phyloP scores from a whole-genome alignment of 2,113 vertebrate species.

The Anser brachyrhynchus region DNA sequence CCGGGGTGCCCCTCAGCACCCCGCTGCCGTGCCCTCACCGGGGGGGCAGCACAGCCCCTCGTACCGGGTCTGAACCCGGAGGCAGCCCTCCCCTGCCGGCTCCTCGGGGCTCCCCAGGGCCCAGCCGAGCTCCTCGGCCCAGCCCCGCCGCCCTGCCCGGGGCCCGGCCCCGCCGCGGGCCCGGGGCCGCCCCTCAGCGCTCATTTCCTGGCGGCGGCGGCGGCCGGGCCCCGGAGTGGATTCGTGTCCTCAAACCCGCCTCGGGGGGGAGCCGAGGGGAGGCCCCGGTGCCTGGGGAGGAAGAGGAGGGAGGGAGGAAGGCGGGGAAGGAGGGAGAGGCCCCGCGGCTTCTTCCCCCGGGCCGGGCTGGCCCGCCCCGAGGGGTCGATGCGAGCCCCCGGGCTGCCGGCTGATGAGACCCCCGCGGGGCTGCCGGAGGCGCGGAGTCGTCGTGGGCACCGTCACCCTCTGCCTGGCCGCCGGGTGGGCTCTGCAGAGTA shows the following conservation, averaged over 20 bases:
- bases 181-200: background rate
- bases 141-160: too few relatives aligned
- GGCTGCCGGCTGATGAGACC: conserved; percentile 66
- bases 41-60: too few relatives aligned
- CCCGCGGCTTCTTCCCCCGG: background rate
- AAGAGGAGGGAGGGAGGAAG: background rate
- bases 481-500: conserved; percentile 73
- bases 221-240: background rate
- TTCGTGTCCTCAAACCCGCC: background rate
- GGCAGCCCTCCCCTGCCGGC: too few relatives aligned
- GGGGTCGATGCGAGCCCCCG: background rate
- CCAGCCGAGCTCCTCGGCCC: too few relatives aligned
- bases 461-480: conserved; percentile 67
- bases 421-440: background rate
- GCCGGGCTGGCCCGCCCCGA: background rate
- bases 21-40: too few relatives aligned
- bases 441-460: conserved; percentile 37
- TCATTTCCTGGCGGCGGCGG: background rate
- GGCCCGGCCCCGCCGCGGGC: background rate
- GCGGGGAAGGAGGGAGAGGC: background rate
- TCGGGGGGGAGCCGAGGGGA: background rate
- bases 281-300: background rate
- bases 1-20: background rate
- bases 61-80: too few relatives aligned
- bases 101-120: background rate